Conservation (phyloP, 2,888 invertebrate species). For the Axea sp. region DNA sequence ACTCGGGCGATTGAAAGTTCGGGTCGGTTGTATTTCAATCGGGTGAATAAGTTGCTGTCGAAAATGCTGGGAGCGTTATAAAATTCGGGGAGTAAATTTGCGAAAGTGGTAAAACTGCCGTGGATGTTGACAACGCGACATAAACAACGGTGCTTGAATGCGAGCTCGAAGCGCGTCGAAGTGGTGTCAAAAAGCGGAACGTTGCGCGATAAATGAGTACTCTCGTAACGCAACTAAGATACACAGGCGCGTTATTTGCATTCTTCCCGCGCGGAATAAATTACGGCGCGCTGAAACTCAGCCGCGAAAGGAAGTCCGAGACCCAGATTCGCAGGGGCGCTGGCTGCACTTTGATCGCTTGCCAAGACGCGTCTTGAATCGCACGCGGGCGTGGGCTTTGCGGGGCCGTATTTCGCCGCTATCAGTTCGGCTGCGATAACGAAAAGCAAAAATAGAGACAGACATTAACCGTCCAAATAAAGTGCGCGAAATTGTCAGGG, state of each 20-base stretch:
- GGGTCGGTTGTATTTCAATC: constrained; percentile 19
- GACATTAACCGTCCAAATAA: too few species aligned
- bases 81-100: constrained; percentile 28
- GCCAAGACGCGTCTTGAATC: constrained; percentile 55
- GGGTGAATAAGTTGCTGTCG: constrained; percentile 11
- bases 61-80: constrained; percentile 19
- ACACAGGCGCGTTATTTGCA: constrained; percentile 51
- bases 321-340: constrained; percentile 58
- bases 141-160: constrained; percentile 26
- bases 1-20: constrained; percentile 1
- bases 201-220: constrained; percentile 34
- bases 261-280: constrained; percentile 51
- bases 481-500: too few species aligned
- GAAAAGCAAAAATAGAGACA: constrained; percentile 32
- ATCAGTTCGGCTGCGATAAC: constrained; percentile 4
- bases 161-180: constrained; percentile 1
- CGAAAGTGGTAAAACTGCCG: constrained; percentile 11
- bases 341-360: constrained; percentile 57
- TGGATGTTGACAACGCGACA: constrained; percentile 1
- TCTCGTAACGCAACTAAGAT: constrained; percentile 35
- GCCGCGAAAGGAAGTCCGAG: constrained; percentile 36
- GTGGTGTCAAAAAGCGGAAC: constrained; percentile 1
- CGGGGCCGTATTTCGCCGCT: not conserved
- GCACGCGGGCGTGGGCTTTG: constrained; percentile 2
- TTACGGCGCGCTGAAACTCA: constrained; percentile 39